phyloP scores from a whole-genome alignment of 2,797 vertebrate species.

The Rhinogobio ventralis region DNA sequence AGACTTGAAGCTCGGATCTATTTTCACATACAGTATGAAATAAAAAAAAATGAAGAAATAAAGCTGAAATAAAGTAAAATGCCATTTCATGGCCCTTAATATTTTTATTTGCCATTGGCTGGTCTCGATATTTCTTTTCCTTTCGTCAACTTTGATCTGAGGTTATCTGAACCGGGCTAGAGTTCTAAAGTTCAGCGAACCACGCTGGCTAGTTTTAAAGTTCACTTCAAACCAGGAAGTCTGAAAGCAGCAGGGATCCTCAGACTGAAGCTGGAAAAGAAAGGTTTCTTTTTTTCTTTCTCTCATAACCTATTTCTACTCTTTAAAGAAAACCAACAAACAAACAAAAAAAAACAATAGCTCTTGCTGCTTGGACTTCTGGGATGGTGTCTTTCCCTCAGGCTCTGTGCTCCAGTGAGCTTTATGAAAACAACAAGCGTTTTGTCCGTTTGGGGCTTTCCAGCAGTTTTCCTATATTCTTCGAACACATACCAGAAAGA shows the following conservation, averaged over 20 bases:
- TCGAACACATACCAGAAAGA: conserved; percentile 45
- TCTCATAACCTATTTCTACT: conserved; percentile 58
- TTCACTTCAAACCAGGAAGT: conserved; percentile 61
- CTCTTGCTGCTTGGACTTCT: conserved; percentile 51
- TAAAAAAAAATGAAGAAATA: background rate
- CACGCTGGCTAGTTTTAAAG: conserved; percentile 59
- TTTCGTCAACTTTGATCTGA: conserved; percentile 23
- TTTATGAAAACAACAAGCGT: conserved; percentile 64
- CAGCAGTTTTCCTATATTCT: conserved; percentile 56
- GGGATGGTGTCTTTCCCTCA: conserved; percentile 58
- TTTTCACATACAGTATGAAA: no score
- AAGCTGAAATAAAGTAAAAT: background rate
- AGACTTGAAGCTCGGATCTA: no score
- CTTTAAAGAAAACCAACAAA: conserved; percentile 32
- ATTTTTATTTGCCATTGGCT: background rate
- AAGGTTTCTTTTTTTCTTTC: conserved; percentile 56
- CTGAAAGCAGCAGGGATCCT: conserved; percentile 55
- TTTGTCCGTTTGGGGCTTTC: conserved; percentile 64
- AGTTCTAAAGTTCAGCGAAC: conserved; percentile 55
- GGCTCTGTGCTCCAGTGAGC: conserved; percentile 58
- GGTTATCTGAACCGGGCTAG: conserved; percentile 50
- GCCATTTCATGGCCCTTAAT: background rate
- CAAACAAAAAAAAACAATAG: conserved; percentile 33
- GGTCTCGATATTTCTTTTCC: background rate
- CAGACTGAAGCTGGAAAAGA: conserved; percentile 48